Evolutionary conservation across 2,113 vertebrate genomes (phyloP), one percentile per base, ranked within the genome.

Genomic region (Asarcornis scutulata): DNA sequence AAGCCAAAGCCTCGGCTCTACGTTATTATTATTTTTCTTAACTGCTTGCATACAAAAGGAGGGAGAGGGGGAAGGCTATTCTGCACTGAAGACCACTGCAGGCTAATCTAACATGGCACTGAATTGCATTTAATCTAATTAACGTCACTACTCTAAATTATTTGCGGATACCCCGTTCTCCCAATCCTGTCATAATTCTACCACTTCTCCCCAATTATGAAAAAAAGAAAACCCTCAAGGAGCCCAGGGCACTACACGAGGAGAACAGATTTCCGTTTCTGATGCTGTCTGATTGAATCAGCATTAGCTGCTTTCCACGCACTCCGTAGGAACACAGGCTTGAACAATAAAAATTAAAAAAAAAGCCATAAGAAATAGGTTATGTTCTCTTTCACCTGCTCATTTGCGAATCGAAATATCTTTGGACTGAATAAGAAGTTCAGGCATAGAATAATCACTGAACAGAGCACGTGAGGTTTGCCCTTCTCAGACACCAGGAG

Each of bases 201-300:
- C 78, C 73, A 79, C 79, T 93, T 96, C 67, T 75, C 66, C 68
- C 55, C 66, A 91, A 8, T 96, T 94, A 90, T 29, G 5, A 91
- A 89, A 93, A 64, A 63, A 93, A 72, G 23, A 78, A 83, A 53
- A 42, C 36, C 46, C 44, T 71, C 79, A 69, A 93, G 63, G 17
- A 94, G 94, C 96, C 95, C 83, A 90, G 8, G 91, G 96, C 97
- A 72, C 44, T 90, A 23, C 86, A 83, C 2, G 0, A 68, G 69
- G 72, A 95, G 86, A 97, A 91, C 95, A 96, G 91, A 97, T 94
- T 95, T 94, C 92, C 53, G 23, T 68, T 94, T 72, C 91, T 91
- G 93, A 96, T 32, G 29, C 87, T 96, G 87, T 97, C 93, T 96
- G 62, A 83, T 80, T 96, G 81, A 95, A 97, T 97, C 97, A 95